These are phyloP conservation scores for Lapara coniferarum DNA, from an alignment of 2,888 invertebrate genomes.

Conservation along the genomic window DNA sequence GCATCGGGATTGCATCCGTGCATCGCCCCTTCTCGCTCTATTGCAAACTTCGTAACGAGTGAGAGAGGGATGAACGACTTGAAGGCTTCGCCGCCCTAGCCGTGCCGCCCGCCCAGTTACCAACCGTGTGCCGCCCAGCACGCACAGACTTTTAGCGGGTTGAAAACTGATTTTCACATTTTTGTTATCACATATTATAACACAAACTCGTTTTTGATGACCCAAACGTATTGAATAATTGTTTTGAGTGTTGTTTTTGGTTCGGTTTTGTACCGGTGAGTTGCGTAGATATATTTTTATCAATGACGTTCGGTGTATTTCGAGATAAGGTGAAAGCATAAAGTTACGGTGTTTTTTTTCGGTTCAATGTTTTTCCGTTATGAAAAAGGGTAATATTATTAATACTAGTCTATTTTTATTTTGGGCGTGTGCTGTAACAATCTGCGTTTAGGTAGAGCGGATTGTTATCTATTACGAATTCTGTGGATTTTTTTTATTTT, in stretches of 20 bases:
- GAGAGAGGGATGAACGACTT: constrained; percentile 61
- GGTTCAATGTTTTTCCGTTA: constrained; percentile 3
- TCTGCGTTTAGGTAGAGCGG: too few species aligned
- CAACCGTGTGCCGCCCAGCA: constrained; percentile 61
- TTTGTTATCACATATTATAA: not conserved
- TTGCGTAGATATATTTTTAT: not conserved
- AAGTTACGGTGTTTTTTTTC: constrained; percentile 3
- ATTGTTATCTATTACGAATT: too few species aligned
- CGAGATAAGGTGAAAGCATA: constrained; percentile 2
- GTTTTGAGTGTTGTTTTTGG: not conserved
- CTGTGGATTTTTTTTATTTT: not conserved
- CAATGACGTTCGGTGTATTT: not conserved
- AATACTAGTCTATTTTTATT: not conserved
- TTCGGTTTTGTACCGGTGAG: not conserved
- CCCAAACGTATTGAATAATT: not conserved
- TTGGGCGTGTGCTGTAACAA: too few species aligned
- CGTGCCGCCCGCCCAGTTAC: constrained; percentile 80
- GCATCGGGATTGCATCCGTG: constrained; percentile 61
- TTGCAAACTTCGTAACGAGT: constrained; percentile 42
- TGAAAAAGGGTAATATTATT: not conserved
- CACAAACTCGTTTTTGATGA: constrained; percentile 7
- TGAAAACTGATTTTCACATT: not conserved
- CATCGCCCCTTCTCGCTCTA: constrained; percentile 60
- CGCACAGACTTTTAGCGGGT: constrained; percentile 42
- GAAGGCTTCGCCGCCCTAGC: constrained; percentile 67